Percentiles rank a stretch among this genome's conserved stretches.
phyloP scores from a whole-genome alignment of 1,140 invertebrate species.

The Cherax quadricarinatus region DNA sequence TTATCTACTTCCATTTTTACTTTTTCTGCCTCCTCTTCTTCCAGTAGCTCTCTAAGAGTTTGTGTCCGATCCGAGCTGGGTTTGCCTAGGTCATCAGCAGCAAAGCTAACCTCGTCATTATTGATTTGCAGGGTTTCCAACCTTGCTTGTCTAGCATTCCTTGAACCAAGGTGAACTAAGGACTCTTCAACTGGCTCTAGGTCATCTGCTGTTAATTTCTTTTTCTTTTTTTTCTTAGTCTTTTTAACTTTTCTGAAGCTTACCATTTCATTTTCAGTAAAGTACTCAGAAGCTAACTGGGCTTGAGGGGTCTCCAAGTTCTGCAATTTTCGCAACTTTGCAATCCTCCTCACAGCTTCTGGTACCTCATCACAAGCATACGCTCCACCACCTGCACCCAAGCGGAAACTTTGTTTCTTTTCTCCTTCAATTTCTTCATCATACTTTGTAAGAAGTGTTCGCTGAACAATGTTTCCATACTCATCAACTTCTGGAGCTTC shows the following conservation, averaged over 20 bases:
- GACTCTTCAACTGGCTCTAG: constrained; percentile 77
- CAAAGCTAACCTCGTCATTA: constrained; percentile 47
- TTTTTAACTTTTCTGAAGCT: constrained; percentile 97
- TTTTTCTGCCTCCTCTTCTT: constrained; percentile 56
- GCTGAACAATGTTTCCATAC: constrained; percentile 83
- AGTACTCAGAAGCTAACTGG: constrained; percentile 91
- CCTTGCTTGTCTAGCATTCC: constrained; percentile 73
- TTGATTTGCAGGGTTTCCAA: constrained; percentile 46
- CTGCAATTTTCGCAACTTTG: constrained; percentile 74
- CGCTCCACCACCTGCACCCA: constrained; percentile 58
- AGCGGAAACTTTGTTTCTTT: constrained; percentile 86
- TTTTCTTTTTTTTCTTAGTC: constrained; percentile 82
- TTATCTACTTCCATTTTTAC: constrained; percentile 27
- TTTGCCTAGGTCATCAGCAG: constrained; percentile 33
- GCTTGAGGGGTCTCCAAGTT: constrained; percentile 83
- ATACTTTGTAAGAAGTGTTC: constrained; percentile 91
- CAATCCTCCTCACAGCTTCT: constrained; percentile 76
- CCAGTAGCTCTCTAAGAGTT: constrained; percentile 60
- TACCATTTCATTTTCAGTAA: constrained; percentile 88
- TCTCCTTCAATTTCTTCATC: constrained; percentile 94
- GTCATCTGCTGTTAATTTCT: constrained; percentile 80
- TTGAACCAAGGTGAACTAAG: constrained; percentile 67
- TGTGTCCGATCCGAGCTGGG: constrained; percentile 15
- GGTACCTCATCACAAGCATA: constrained; percentile 74
- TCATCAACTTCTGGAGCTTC: constrained; percentile 92